Percentiles rank a stretch among this genome's conserved stretches.
phyloP scores from a whole-genome alignment of 2,888 invertebrate species.

The Frankliniella intonsa region DNA sequence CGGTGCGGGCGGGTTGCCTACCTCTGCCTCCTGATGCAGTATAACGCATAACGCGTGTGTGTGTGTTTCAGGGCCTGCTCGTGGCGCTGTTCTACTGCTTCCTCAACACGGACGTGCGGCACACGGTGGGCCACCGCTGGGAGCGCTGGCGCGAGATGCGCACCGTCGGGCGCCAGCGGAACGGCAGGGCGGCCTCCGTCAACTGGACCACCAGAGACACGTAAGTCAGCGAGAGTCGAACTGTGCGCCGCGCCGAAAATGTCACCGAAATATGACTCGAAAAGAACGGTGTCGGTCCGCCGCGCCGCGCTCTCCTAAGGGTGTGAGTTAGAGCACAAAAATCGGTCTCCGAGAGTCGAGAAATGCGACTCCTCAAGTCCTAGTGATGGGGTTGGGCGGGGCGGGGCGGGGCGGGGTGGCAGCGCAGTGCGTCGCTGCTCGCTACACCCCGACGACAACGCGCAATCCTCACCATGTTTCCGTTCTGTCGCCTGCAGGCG shows the following conservation, averaged over 20 bases:
- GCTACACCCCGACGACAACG: no score
- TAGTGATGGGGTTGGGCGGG: neutral
- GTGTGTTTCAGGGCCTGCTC: slow-evolving; percentile 68
- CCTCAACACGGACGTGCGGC: slow-evolving; percentile 85
- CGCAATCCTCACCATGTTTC: no score
- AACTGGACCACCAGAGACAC: slow-evolving; percentile 16
- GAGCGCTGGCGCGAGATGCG: slow-evolving; percentile 70
- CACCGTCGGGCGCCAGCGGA: slow-evolving; percentile 49
- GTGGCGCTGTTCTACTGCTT: slow-evolving; percentile 91
- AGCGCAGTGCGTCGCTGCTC: no score
- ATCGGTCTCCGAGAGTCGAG: no score
- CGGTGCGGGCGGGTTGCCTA: no score
- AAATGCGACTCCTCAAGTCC: neutral
- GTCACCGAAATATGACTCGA: no score
- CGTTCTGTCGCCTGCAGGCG: no score
- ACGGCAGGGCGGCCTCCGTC: neutral
- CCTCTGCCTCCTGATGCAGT: no score
- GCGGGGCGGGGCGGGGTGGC: neutral
- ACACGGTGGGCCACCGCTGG: slow-evolving; percentile 76
- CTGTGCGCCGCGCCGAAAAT: no score
- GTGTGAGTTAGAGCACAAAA: neutral
- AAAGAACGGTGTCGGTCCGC: neutral
- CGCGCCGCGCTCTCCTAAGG: neutral
- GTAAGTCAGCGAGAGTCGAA: neutral
- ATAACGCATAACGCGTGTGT: no score